phyloP scores from a whole-genome alignment of 1,140 invertebrate genomes.

The Pteromalus puparum region DNA sequence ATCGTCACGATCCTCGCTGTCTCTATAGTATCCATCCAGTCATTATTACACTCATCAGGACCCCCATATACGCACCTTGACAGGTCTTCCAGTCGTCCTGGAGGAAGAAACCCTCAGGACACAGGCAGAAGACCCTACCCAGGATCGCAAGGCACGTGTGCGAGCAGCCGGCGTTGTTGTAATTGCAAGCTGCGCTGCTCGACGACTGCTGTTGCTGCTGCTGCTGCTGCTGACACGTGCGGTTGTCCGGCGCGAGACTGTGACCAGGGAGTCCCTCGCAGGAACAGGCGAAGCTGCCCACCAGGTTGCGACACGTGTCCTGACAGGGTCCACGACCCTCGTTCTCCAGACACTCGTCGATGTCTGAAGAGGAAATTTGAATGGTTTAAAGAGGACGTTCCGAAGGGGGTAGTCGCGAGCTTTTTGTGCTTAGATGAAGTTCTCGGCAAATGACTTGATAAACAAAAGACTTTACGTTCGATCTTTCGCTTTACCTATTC shows the following conservation, averaged over 20 bases:
- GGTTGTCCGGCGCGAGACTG: conserved; percentile 77
- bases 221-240: conserved; percentile 74
- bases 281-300: conserved; percentile 79
- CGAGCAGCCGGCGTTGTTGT: conserved; percentile 79
- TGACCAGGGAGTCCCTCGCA: conserved; percentile 78
- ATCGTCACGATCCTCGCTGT: too few relatives aligned
- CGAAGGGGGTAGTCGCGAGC: too few relatives aligned
- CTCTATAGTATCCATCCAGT: too few relatives aligned
- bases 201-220: neutral
- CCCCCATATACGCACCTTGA: conserved; percentile 67
- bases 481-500: too few relatives aligned
- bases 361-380: conserved; percentile 68
- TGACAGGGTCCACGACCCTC: conserved; percentile 83
- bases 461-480: neutral
- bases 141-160: conserved; percentile 79
- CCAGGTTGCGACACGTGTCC: conserved; percentile 81
- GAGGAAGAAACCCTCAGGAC: conserved; percentile 79
- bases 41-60: neutral
- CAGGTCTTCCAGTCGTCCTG: conserved; percentile 78
- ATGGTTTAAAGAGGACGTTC: neutral
- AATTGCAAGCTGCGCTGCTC: conserved; percentile 75
- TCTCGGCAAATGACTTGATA: neutral
- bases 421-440: too few relatives aligned
- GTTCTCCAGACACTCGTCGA: conserved; percentile 79
- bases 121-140: conserved; percentile 81